Base-by-base conservation (phyloP, 1,140 invertebrate genomes). In the Drosophila kikkawai region DNA sequence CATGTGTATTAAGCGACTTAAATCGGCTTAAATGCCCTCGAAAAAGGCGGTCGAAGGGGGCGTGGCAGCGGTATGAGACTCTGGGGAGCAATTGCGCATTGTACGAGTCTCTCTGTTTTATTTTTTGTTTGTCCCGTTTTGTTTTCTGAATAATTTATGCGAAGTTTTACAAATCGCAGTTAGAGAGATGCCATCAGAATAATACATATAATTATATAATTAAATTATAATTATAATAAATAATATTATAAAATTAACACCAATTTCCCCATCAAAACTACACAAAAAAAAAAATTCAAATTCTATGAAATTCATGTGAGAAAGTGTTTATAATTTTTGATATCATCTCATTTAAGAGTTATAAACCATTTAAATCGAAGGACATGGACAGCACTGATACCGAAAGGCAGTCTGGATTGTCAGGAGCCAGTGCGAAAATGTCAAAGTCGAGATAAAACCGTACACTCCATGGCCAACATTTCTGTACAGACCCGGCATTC, bases 121-220 rank as follows among this genome's bases (percentile, higher is more conserved):
- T 55, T 75, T 19, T 15, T 47, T 26, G 26, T 26, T n/a, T n/a
- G n/a, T n/a, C n/a, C n/a, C 47, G 42, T 81, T 75, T 66, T 53
- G 57, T 75, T 82, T 86, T 61, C 61, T 82, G 83, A 67, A 86
- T 86, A 87, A 86, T 87, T 86, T 83, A 86, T 80, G 83, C 63
- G 39, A 82, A 87, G 68, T 47, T 64, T 64, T 51, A 83, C 71
- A 87, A 87, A 68, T 86, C 79, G 79, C 51, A 60, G 80, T 80
- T 77, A 64, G 64, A 22, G n/a, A 51, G n/a, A 51, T 51, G 48
- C 3, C 13, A 13, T 48, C 44, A 15, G 26, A 29, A 0, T 19
- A 34, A 34, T 11, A 1, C n/a, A 22, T 19, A 29, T 29, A 29
- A 29, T 29, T 29, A 29, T 29, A 29, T 29, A 29, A 29, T 29